A percentile compares a stretch with the other conserved stretches of the same genome.
Conservation (phyloP, 2,797 vertebrate species). For the Enteromius thamalakanensis region DNA sequence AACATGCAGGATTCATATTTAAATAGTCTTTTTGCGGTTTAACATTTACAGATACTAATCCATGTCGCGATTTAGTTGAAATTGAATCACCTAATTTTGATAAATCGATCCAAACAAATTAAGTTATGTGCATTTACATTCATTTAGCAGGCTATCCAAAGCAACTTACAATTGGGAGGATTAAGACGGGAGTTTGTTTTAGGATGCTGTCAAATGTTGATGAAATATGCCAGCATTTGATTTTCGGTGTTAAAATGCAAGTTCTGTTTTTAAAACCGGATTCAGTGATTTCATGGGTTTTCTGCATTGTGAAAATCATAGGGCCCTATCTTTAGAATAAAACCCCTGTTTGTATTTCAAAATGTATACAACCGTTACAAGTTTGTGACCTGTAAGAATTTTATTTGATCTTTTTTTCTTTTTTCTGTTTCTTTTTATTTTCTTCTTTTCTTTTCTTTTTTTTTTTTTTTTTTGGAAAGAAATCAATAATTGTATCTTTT, state of each 20-base stretch:
- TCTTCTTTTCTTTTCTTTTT: too few species aligned
- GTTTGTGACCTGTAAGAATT: background rate
- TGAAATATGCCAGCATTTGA: background rate
- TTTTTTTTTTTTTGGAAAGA: background rate
- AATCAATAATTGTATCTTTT: background rate
- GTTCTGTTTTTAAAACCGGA: background rate
- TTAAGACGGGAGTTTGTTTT: background rate
- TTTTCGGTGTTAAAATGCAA: background rate
- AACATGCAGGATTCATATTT: background rate
- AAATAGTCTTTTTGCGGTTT: background rate
- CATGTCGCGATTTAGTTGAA: background rate
- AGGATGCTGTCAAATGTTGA: background rate
- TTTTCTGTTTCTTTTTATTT: too few species aligned
- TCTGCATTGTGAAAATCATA: background rate
- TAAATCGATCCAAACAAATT: background rate
- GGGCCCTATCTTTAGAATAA: background rate
- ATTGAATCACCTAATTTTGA: background rate
- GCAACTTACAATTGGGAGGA: background rate
- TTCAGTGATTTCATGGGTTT: background rate
- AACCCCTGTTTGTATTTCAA: background rate
- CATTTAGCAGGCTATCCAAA: background rate
- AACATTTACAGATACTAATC: background rate
- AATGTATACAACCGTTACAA: background rate
- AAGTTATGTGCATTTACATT: background rate
- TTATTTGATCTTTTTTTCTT: background rate